Percentiles rank a stretch among this genome's conserved stretches.
Evolutionary conservation across 2,113 vertebrate genomes (phyloP).

Genomic region (Madoqua kirkii): DNA sequence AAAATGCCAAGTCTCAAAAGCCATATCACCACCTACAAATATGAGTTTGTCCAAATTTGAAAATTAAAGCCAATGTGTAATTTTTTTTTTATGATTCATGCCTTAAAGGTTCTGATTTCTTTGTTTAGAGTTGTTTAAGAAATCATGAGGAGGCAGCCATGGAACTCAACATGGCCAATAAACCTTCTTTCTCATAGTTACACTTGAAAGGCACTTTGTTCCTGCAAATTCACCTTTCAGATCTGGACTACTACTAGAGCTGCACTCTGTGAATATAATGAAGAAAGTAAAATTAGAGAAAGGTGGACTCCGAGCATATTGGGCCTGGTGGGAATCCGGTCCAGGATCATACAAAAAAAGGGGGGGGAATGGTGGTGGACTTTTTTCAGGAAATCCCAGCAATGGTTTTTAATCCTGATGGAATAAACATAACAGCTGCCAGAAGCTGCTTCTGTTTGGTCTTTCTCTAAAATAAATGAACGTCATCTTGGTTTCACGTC

Average conservation of each 20-base stretch:
- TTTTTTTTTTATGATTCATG: slow-evolving; percentile 16
- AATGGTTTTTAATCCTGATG: neutral
- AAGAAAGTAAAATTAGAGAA: neutral
- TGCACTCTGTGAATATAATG: neutral
- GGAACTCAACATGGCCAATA: neutral
- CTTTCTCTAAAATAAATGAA: neutral
- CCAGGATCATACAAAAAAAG: neutral
- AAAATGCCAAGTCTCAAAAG: slow-evolving; percentile 84
- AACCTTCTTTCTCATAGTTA: neutral
- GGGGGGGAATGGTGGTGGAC: neutral
- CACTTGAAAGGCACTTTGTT: neutral
- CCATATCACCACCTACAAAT: slow-evolving; percentile 29
- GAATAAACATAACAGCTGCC: neutral
- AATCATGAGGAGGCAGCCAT: neutral
- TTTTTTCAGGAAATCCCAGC: slow-evolving; percentile 4
- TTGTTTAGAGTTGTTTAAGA: neutral
- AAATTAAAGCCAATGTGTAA: slow-evolving; percentile 40
- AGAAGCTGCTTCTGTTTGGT: neutral
- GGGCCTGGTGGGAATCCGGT: neutral
- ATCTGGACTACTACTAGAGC: neutral
- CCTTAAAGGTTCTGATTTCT: slow-evolving; percentile 27
- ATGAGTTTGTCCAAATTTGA: slow-evolving; percentile 53
- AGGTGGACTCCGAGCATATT: neutral
- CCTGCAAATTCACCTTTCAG: neutral
- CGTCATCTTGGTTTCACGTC: neutral